Evolutionary conservation across 30 jellyfish, hydroid and myxozoan genomes (phyloP).

Genomic region (Turritopsis rubra): DNA sequence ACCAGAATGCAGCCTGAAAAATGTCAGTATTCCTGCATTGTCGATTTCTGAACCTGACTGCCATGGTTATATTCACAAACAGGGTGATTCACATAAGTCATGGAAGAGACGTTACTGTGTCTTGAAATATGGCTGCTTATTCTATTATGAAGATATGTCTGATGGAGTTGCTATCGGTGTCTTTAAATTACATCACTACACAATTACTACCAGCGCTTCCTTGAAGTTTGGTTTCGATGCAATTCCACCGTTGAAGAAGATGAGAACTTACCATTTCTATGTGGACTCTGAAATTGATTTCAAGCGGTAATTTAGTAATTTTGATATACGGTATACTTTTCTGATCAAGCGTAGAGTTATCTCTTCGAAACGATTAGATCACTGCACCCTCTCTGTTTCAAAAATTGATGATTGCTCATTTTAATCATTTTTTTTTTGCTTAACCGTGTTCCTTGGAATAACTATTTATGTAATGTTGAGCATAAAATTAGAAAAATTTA

Average conservation of each 20-base stretch:
- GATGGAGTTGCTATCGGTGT: slow-evolving; percentile 88
- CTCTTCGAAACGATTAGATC: not conserved
- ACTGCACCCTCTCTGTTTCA: too few species aligned
- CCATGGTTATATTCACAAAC: slow-evolving; percentile 93
- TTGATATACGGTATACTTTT: not conserved
- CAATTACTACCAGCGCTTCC: slow-evolving; percentile 32
- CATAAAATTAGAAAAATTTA: too few species aligned
- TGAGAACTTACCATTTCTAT: slow-evolving; percentile 74
- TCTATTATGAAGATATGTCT: slow-evolving; percentile 81
- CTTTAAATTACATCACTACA: slow-evolving; percentile 61
- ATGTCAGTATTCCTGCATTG: slow-evolving; percentile 93
- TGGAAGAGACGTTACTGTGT: slow-evolving; percentile 93
- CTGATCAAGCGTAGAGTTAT: not conserved
- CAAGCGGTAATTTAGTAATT: slow-evolving; percentile 41
- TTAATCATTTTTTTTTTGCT: too few species aligned
- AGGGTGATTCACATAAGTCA: slow-evolving; percentile 70
- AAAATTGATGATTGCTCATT: too few species aligned
- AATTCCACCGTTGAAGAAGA: slow-evolving; percentile 59
- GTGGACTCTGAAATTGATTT: slow-evolving; percentile 73
- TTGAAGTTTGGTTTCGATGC: slow-evolving; percentile 59
- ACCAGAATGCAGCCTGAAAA: slow-evolving; percentile 82
- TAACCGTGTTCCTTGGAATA: too few species aligned
- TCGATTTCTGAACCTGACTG: slow-evolving; percentile 91
- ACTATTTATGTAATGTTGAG: too few species aligned
- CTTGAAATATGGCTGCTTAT: slow-evolving; percentile 71